Percentiles rank a stretch among this genome's conserved stretches.
Conservation (phyloP, 2,113 vertebrate species). For the Poeciliopsis prolifica region DNA sequence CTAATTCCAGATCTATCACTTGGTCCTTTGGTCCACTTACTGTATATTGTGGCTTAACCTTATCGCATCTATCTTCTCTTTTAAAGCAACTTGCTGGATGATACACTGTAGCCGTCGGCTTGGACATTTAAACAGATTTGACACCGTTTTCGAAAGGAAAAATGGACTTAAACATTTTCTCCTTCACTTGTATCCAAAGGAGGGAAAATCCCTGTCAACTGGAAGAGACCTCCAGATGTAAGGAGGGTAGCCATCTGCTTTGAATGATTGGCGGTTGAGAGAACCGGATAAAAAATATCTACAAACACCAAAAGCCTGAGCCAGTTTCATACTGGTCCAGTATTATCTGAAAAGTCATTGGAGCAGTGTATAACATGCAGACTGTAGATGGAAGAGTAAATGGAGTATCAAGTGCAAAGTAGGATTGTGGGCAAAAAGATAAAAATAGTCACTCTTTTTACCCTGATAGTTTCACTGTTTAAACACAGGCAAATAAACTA, state of each 20-base stretch:
- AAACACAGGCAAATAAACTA: no score
- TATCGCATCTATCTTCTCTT: constrained; percentile 48
- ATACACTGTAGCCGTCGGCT: constrained; percentile 8
- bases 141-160: constrained; percentile 19
- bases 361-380: not conserved
- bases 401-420: no score
- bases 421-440: no score
- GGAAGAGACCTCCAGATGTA: not conserved
- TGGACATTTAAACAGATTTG: no score
- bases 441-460: no score
- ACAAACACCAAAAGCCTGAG: not conserved
- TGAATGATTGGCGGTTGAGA: not conserved
- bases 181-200: constrained; percentile 4
- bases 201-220: not conserved
- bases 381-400: not conserved
- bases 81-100: constrained; percentile 30
- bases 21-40: constrained; percentile 51
- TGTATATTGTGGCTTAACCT: constrained; percentile 48
- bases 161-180: constrained; percentile 8
- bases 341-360: not conserved
- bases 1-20: constrained; percentile 54
- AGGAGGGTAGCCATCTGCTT: not conserved
- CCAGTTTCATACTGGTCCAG: no score
- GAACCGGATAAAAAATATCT: not conserved
- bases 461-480: no score